Percentiles rank a stretch among this genome's conserved stretches.
Evolutionary conservation across 2,888 invertebrate genomes (phyloP).

Genomic region (Cheilosia scutellata): DNA sequence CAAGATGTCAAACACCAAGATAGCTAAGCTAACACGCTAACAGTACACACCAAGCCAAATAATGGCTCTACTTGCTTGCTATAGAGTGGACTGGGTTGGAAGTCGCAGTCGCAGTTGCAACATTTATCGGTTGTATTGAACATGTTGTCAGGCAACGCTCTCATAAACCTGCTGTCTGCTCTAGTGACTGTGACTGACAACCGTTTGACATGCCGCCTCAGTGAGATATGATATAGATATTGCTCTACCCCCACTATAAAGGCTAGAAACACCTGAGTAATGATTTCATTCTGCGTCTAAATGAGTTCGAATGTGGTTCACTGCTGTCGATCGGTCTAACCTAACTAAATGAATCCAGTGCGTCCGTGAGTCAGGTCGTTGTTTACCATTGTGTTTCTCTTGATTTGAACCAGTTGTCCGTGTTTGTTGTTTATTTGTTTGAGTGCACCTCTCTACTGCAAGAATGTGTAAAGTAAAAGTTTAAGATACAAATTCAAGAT

Average conservation of each 20-base stretch:
- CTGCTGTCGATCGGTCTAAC: constrained; percentile 16
- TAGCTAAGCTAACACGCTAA: neutral
- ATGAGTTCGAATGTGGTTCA: constrained; percentile 41
- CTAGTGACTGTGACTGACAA: neutral
- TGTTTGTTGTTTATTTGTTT: neutral
- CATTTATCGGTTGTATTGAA: constrained; percentile 6
- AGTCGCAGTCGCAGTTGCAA: neutral
- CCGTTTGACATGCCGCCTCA: neutral
- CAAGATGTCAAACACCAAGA: neutral
- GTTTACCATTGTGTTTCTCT: neutral
- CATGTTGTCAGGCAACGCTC: constrained; percentile 1
- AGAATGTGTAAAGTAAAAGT: constrained; percentile 44
- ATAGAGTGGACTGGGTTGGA: neutral
- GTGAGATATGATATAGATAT: too few relatives aligned
- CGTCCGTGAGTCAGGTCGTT: constrained; percentile 2
- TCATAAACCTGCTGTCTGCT: neutral
- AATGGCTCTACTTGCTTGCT: neutral
- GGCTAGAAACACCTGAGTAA: constrained; percentile 48
- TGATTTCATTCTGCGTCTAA: constrained; percentile 45
- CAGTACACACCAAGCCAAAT: neutral
- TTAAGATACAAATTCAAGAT: constrained; percentile 18
- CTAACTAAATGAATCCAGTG: constrained; percentile 12
- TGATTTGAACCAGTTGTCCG: constrained; percentile 13
- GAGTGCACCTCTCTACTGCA: neutral
- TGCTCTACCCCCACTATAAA: constrained; percentile 55